Conservation (phyloP, 2,113 vertebrate genomes). For the Leuciscus idus region DNA sequence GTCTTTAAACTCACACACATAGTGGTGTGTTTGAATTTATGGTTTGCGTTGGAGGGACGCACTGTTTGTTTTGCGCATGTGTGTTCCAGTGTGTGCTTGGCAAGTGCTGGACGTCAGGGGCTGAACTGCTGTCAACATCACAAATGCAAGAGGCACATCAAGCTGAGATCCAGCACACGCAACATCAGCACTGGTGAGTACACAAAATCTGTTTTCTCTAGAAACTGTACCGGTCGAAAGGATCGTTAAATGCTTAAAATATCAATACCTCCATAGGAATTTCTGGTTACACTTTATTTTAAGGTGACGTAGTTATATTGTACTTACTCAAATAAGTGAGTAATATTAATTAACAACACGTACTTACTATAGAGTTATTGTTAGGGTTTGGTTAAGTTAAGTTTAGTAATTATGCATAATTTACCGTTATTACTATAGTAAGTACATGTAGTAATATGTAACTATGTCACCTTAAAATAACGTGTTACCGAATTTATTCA, state of each 20-base stretch:
- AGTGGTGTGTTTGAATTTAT: slow-evolving; percentile 56
- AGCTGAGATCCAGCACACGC: slow-evolving; percentile 54
- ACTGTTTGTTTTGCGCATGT: slow-evolving; percentile 57
- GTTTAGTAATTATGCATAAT: too few relatives aligned
- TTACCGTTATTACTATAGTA: too few relatives aligned
- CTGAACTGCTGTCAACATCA: slow-evolving; percentile 62
- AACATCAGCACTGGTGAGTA: slow-evolving; percentile 57
- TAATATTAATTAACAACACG: too few relatives aligned
- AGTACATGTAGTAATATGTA: too few relatives aligned
- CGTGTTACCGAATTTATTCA: not conserved
- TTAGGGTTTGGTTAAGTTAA: too few relatives aligned
- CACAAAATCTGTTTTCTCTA: slow-evolving; percentile 40
- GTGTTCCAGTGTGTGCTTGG: slow-evolving; percentile 56
- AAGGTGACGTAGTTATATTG: too few relatives aligned
- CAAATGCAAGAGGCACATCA: slow-evolving; percentile 62
- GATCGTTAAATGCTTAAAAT: not conserved
- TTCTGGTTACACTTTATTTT: not conserved
- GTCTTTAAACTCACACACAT: slow-evolving; percentile 41
- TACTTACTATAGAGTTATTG: too few relatives aligned
- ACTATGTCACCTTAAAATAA: too few relatives aligned
- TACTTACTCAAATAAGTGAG: too few relatives aligned
- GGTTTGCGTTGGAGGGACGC: slow-evolving; percentile 47
- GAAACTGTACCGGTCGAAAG: not conserved
- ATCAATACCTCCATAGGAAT: not conserved
- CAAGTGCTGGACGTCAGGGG: slow-evolving; percentile 63